Base-by-base conservation (phyloP, 1,140 invertebrate genomes). In the Drosophila nigromelanica region DNA sequence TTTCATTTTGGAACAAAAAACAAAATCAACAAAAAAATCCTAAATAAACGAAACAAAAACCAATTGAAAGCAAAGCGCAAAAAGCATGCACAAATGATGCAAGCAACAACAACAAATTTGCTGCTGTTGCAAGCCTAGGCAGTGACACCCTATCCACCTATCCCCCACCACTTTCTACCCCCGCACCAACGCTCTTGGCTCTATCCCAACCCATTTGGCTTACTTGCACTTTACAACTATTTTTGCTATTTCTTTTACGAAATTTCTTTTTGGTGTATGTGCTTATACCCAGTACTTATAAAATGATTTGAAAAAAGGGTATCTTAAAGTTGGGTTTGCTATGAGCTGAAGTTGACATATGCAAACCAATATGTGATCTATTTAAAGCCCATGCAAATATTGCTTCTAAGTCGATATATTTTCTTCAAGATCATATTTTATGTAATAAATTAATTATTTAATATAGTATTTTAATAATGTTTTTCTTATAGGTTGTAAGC, bases 1-100 rank as follows among this genome's bases (percentile, higher is more conserved):
- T 80, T 85, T 83, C 80, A 83, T 83, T 83, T 71, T 64, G 37
- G 21, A 18, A 64, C 37, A 51, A 82, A 78, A 83, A 71, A 62
- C 76, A 50, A 35, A 37, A 18, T 37, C 59, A 50, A 45, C 18
- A 27, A 27, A n/a, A 21, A 30, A 35, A 51, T 33, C 33, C 39
- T 30, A 50, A n/a, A n/a, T 27, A 54, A 8, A 42, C n/a, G 18
- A 43, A 51, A 50, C 4, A 30, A n/a, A 52, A 30, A 55, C 51
- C 54, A 56, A 71, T 42, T 35, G 35, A 64, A 58, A 66, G 61
- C 69, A 66, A 66, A 72, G 69, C 54, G 62, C 69, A 72, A 72
- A 72, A 66, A 72, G 52, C 62, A 37, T 55, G 61, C 61, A 39
- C 61, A 72, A 72, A 72, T 72, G 79, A 82, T 62, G 70, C 69